Evolutionary conservation across 2,888 invertebrate genomes (phyloP), one percentile per base, ranked within the genome.

Genomic region (Sycophila texana): DNA sequence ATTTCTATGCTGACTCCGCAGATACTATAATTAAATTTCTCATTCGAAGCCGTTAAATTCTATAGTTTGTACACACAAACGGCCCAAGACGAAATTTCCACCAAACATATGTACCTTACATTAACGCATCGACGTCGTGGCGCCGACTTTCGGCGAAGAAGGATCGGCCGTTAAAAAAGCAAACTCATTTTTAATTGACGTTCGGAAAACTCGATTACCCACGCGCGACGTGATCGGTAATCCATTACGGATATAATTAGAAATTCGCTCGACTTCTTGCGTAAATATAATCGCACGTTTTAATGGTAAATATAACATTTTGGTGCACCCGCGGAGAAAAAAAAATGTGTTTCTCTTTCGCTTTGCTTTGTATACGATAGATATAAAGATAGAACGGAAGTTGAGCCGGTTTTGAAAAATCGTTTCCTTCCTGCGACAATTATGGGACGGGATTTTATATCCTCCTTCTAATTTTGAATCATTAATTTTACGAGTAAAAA

Each of bases 351-450:
- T 10, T 39, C 7, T 47, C 53, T 60, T 16, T 74, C 30, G 39
- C 57, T 49, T 57, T 67, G 58, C 55, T 26, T 39, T 39, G 26
- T 39, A 7, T 39, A 39, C 66, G 66, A 18, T 58, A 53, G 61
- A 75, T 57, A 75, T 57, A 71, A 77, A 77, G 68, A 71, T 77
- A 77, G 71, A 77, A 66, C 77, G 71, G 77, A 77, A 71, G 77
- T 66, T 49, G 16, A 63, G 55, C 71, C 65, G 18, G 65, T 57
- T 51, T 66, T 72, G 49, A 58, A 57, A 66, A 77, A 72, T 58
- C 65, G 58, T 53, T 77, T 72, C 77, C 77, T 77, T 77, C 77
- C 65, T 66, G 77, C 49, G 55, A 30, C 75, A 61, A 55, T 53
- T 53, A 53, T 49, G 16, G 47, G n/a, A 18, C 30, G 20, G 18